These are phyloP conservation scores for Silurus meridionalis DNA, from an alignment of 2,113 vertebrate genomes.

Conservation along the genomic window DNA sequence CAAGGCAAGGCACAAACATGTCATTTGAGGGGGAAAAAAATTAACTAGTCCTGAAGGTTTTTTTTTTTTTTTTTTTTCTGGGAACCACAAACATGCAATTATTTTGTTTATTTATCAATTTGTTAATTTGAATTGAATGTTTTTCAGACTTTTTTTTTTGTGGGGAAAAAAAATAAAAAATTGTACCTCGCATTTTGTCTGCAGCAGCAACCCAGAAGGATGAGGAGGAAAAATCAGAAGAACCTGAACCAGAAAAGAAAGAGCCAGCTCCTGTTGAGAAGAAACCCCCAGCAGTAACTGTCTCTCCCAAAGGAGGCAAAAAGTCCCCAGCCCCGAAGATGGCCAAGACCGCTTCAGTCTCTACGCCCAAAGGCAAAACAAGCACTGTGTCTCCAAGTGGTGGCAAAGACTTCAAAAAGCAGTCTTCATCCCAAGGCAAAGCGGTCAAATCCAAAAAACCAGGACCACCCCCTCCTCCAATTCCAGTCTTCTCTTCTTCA, in stretches of 20 bases:
- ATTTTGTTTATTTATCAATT: neutral
- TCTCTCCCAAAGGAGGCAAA: constrained; percentile 59
- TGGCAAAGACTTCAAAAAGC: constrained; percentile 64
- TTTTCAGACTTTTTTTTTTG: neutral
- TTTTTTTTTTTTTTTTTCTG: too few relatives aligned
- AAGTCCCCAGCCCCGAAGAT: constrained; percentile 56
- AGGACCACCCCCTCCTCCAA: constrained; percentile 52
- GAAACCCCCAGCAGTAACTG: constrained; percentile 40
- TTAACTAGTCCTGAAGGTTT: neutral
- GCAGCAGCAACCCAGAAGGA: constrained; percentile 67
- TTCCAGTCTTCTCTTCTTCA: constrained; percentile 52
- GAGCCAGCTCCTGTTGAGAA: constrained; percentile 59
- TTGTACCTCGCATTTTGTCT: constrained; percentile 42
- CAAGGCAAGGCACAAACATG: constrained; percentile 47
- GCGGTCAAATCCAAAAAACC: constrained; percentile 64
- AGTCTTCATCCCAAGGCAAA: constrained; percentile 44
- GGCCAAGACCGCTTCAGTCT: constrained; percentile 53
- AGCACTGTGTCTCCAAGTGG: constrained; percentile 27
- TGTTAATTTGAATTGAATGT: neutral
- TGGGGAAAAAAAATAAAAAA: neutral
- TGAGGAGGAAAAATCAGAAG: constrained; percentile 66
- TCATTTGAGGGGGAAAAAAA: neutral
- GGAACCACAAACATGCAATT: neutral
- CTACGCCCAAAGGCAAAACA: constrained; percentile 65
- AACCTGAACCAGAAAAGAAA: constrained; percentile 63